phyloP scores from a whole-genome alignment of 1,140 invertebrate genomes.

The Andrena cerasifolii region DNA sequence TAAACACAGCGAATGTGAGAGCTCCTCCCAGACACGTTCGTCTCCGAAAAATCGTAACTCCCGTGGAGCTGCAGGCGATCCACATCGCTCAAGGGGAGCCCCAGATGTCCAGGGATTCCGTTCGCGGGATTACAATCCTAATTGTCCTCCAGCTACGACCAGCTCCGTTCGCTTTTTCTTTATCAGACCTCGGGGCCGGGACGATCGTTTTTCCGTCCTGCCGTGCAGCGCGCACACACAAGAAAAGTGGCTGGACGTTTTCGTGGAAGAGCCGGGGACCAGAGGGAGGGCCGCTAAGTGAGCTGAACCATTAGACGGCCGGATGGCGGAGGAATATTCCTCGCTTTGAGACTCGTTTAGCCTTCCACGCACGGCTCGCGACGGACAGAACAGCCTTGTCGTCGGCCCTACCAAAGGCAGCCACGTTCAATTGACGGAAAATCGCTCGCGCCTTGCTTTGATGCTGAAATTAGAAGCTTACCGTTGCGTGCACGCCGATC shows the following conservation, averaged over 20 bases:
- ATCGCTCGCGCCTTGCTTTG: constrained; percentile 76
- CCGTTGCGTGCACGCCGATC: not conserved
- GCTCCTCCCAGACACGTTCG: not conserved
- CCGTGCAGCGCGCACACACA: not conserved
- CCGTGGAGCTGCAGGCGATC: not conserved
- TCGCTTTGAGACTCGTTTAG: constrained; percentile 64
- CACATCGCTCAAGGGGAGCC: not conserved
- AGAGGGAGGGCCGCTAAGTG: constrained; percentile 28
- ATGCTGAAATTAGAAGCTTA: constrained; percentile 79
- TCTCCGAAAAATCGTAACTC: not conserved
- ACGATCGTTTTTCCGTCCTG: constrained; percentile 31
- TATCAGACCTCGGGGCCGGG: constrained; percentile 1
- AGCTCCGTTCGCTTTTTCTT: constrained; percentile 22
- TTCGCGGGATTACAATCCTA: constrained; percentile 13
- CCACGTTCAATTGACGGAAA: constrained; percentile 73
- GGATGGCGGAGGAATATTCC: constrained; percentile 70
- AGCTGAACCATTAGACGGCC: constrained; percentile 73
- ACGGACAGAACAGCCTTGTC: constrained; percentile 65
- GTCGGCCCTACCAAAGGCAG: constrained; percentile 60
- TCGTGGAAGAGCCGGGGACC: constrained; percentile 24
- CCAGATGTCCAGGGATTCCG: not conserved
- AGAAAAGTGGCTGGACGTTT: constrained; percentile 14
- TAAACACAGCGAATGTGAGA: no score
- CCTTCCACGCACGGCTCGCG: constrained; percentile 67
- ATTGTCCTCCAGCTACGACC: constrained; percentile 9